Evolutionary conservation across 2,888 invertebrate genomes (phyloP), one percentile per base, ranked within the genome.

Genomic region (Drosophila fungiperda): DNA sequence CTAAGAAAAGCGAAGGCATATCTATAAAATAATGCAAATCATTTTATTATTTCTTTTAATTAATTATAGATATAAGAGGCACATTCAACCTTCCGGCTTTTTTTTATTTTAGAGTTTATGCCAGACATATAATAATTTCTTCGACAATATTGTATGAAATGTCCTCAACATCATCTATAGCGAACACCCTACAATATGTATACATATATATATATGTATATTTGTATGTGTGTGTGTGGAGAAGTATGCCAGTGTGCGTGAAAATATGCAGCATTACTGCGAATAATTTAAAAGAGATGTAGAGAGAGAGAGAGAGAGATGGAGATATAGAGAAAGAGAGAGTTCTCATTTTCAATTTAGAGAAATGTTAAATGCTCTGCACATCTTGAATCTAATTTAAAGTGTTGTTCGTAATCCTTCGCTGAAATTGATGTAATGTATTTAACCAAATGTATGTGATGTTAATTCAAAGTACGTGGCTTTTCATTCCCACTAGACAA

Each of bases 391-490:
- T 73, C 59, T 71, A 73, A 80, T 86, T 87, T 72, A 33, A 65
- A 29, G 49, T 58, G 23, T 45, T 45, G 11, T 36, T 49, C 45
- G 29, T 20, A 40, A 29, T 38, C 38, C 26, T 65, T 76, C 60
- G 33, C 45, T 29, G 40, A 49, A 49, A 66, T 67, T 76, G 55
- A 54, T 63, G 52, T 62, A 73, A 80, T 76, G 49, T 32, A 50
- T 67, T 78, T 69, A 80, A 55, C 63, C 29, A 62, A 80, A 64
- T 78, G 45, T 68, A 63, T 80, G 67, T 82, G 66, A 69, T 61
- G 73, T 73, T 82, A 77, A 78, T 72, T 70, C 55, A 52, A 57
- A 71, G 64, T 68, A 88, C 89, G 81, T 83, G 89, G 68, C 71
- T 62, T 71, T 70, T 49, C 6, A 67, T 67, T 40, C 45, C 45